Evolutionary conservation across 2,888 invertebrate species (phyloP), one percentile per base, ranked within the genome.

Genomic region (Eupithecia pulchellata): DNA sequence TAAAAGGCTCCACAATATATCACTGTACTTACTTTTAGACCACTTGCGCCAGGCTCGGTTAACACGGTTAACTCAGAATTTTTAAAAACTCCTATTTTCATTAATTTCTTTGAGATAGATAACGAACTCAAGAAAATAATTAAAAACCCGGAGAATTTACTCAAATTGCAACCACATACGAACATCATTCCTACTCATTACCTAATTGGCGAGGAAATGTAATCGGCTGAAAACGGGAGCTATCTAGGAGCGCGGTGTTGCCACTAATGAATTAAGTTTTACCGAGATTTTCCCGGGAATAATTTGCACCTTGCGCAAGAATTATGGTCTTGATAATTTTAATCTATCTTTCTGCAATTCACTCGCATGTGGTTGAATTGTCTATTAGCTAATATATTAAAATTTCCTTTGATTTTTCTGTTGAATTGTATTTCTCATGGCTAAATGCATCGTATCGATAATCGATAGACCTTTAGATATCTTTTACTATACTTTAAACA

Each of bases 191-290:
- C 30, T 14, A 36, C 61, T 64, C 42, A 32, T 52, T 52, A 64
- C 52, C 20, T 64, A 30, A 64, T 64, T 39, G 47, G 27, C 47
- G 14, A 52, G 47, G 29, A 42, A 64, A 39, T 64, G 39, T 64
- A 64, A 39, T 64, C 39, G 47, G 39, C 30, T 29, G 47, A 25
- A 27, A 63, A 63, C 29, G 63, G 34, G 42, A 39, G 63, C 63
- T 39, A 60, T 42, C 36, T 20, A 63, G 63, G 36, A 63, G 36
- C 39, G 62, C 39, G 39, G 63, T 30, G 61, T 34, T 64, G 52
- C 52, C 32, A 55, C 64, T 65, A 55, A 55, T 65, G 63, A 63
- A 63, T 42, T 63, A 42, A 63, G 63, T 42, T 63, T 63, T 63
- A 39, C 42, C 42, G 63, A 42, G 63, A 61, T 61, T 61, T 60